These are phyloP conservation scores for Paraescarpia echinospica DNA, from an alignment of 1,140 invertebrate genomes.

Conservation along the genomic window DNA sequence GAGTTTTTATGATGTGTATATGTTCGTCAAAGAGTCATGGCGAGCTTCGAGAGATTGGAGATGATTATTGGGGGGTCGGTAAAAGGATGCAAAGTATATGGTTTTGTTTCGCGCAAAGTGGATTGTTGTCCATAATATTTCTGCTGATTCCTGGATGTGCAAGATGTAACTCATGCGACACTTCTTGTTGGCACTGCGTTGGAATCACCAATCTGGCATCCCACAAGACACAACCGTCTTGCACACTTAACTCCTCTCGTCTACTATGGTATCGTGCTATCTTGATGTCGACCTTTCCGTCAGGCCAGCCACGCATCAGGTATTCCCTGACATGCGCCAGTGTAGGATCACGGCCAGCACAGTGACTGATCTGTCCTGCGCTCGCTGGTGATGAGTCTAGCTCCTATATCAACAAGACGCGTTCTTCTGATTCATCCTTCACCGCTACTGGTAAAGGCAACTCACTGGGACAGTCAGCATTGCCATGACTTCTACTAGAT, in stretches of 20 bases:
- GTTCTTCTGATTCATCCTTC: background rate
- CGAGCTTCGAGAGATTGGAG: no score
- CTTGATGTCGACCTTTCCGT: background rate
- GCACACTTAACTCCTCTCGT: background rate
- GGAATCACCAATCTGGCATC: background rate
- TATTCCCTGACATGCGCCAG: background rate
- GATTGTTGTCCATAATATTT: no score
- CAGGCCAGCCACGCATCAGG: background rate
- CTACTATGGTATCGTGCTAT: background rate
- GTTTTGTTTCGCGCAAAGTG: no score
- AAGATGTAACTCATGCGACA: background rate
- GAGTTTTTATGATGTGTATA: no score
- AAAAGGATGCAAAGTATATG: no score
- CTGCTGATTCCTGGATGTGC: slow-evolving; percentile 9
- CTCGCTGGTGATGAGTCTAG: background rate
- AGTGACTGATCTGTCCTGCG: background rate
- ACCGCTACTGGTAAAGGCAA: background rate
- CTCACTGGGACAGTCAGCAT: background rate
- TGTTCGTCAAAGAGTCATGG: no score
- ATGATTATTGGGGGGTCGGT: no score
- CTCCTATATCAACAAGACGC: background rate
- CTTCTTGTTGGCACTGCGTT: background rate
- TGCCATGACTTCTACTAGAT: background rate
- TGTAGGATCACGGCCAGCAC: background rate
- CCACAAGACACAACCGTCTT: background rate